Evolutionary conservation across 2,797 vertebrate genomes (phyloP), one percentile per base, ranked within the genome.

Genomic region (Tiaroga cobitis): DNA sequence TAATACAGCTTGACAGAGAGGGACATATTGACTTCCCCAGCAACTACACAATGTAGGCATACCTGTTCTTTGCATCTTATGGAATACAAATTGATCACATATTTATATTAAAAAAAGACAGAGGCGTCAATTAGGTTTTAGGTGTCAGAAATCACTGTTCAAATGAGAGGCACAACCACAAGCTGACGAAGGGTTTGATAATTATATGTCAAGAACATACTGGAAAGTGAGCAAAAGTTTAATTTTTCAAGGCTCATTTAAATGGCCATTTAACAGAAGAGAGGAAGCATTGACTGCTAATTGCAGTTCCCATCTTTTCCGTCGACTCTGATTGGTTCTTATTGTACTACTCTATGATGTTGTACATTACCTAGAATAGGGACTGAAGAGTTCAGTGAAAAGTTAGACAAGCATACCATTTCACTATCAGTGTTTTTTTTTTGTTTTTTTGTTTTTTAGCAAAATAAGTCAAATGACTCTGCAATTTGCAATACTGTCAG

Each of bases 71-170:
- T 9, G 29, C 81, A 83, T 67, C 61, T 41, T 77, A 43, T 19
- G 11, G 59, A 84, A 43, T 84, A 84, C 34, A 54, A 80, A 80
- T 51, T 80, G 77, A 63, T 24, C 39, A 51, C 19, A 49, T 13
- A 11, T 32, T 26, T 16, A 56, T 32, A 37, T 1, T 1, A 34
- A 29, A 82, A 84, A 74, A 84, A 84, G 21, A n/a, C 43, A 4
- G 32, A 77, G 46, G 74, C 16, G 2, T 84, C 7, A 61, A 15
- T 29, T 39, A 24, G 21, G 29, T 19, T n/a, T 61, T 70, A 34
- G 41, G 29, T 34, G 37, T 54, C 15, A 56, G 5, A 72, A 80
- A 80, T 85, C 54, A 34, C 65, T 73, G 24, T 54, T 76, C 24
- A 68, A 78, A 84, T 61, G 3, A 84, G 26, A 78, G 37, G 37